Base-by-base conservation (phyloP, 2,797 vertebrate species). In the Sebastes oblongus region DNA sequence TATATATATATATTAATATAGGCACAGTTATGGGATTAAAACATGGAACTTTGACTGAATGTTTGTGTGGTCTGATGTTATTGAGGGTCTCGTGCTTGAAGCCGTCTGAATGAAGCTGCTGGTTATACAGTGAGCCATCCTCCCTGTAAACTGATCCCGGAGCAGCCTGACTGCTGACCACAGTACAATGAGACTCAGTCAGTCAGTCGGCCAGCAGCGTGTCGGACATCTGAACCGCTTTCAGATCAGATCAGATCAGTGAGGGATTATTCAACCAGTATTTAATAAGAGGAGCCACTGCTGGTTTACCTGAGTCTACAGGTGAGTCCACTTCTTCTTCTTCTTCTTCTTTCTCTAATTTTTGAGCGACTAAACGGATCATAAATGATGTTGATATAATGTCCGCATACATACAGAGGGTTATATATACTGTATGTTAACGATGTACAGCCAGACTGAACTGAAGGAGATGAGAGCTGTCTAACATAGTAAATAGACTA, bases 101-200 rank as follows among this genome's bases (percentile, higher is more conserved):
- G 27, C 2, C 3, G 16, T 42, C 39, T 67, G 75, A 0, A 29
- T 39, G 39, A 50, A 61, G 71, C 69, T 30, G 52, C 30, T 32
- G 74, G 62, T 81, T 27, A 67, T 27, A 70, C 75, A 56, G 75
- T 36, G 61, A 68, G 60, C 61, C 9, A 18, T 22, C 34, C 13
- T 22, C 46, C 18, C 16, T 11, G 89, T 84, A 88, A 90, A 71
- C 78, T 82, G 88, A 90, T 85, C 85, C 77, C 52, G 34, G 86
- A 83, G 74, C 84, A 66, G 82, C 18, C 46, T 42, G 67, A 29
- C 27, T 25, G 34, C 8, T 42, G 42, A 75, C 30, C 91, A 30
- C 70, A 0, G 69, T 11, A 61, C 80, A 80, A 52, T 50, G 20
- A 12, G 32, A 11, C 56, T 55, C 71, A 70, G 86, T 54, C 46